Evolutionary conservation across 2,888 invertebrate species (phyloP).

Genomic region (Idaea biselata): DNA sequence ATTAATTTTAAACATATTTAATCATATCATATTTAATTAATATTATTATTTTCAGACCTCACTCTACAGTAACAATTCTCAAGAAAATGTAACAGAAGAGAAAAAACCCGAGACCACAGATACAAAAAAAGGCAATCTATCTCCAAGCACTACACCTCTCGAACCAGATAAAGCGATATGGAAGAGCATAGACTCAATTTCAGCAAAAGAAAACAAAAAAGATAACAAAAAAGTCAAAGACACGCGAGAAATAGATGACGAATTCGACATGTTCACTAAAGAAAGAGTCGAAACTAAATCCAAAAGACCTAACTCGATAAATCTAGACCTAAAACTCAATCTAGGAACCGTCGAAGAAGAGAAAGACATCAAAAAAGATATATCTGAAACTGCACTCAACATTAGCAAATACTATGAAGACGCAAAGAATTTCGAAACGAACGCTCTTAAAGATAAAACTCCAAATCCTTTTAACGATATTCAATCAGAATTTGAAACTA

Average conservation of each 20-base stretch:
- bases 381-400: constrained; percentile 54
- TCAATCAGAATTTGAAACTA: constrained; percentile 3
- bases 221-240: constrained; percentile 22
- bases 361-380: constrained; percentile 44
- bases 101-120: constrained; percentile 42
- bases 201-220: constrained; percentile 1
- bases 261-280: constrained; percentile 73
- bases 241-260: constrained; percentile 61
- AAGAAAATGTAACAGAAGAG: constrained; percentile 52
- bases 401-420: constrained; percentile 27
- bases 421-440: constrained; percentile 12
- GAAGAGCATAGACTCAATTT: constrained; percentile 55
- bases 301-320: constrained; percentile 43
- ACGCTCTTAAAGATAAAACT: constrained; percentile 16
- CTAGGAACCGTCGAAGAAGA: constrained; percentile 66
- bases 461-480: constrained; percentile 18
- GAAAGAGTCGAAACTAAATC: constrained; percentile 56
- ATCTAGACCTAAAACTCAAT: constrained; percentile 61
- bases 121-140: constrained; percentile 32
- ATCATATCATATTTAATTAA: too few relatives aligned
- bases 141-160: constrained; percentile 60
- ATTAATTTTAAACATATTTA: constrained; percentile 8
- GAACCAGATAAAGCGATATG: constrained; percentile 60
- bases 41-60: constrained; percentile 59
- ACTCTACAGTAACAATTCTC: constrained; percentile 58